Conservation (phyloP, 2,797 vertebrate species). For the Brotogeris chrysoptera region DNA sequence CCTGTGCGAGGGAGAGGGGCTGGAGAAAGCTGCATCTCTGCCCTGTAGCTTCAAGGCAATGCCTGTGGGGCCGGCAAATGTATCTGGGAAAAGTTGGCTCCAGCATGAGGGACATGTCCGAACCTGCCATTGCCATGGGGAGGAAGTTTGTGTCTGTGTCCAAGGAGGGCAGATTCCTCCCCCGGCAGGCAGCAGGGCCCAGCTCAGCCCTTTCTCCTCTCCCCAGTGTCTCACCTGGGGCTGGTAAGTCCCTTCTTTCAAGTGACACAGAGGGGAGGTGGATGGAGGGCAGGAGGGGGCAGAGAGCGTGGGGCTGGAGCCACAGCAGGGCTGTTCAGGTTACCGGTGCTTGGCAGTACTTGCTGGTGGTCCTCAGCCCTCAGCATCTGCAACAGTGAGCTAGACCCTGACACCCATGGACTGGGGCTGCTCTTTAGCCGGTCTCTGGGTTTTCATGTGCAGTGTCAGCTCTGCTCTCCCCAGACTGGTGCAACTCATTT, state of each 20-base stretch:
- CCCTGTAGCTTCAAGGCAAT: background rate
- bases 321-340: fast-evolving
- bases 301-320: background rate
- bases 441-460: fast-evolving
- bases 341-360: background rate
- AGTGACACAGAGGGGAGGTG: background rate
- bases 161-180: background rate
- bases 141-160: background rate
- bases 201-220: background rate
- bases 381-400: background rate
- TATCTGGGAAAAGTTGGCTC: background rate
- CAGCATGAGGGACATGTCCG: fast-evolving
- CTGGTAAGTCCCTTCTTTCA: background rate
- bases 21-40: background rate
- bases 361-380: background rate
- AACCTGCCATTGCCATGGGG: constrained; percentile 29
- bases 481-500: background rate
- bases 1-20: background rate
- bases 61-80: fast-evolving
- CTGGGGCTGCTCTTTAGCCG: background rate
- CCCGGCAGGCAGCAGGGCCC: background rate
- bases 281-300: background rate
- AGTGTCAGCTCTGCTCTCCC: background rate
- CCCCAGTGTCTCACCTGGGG: background rate
- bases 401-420: fast-evolving